phyloP scores from a whole-genome alignment of 2,113 vertebrate species.

The Labeo catla region DNA sequence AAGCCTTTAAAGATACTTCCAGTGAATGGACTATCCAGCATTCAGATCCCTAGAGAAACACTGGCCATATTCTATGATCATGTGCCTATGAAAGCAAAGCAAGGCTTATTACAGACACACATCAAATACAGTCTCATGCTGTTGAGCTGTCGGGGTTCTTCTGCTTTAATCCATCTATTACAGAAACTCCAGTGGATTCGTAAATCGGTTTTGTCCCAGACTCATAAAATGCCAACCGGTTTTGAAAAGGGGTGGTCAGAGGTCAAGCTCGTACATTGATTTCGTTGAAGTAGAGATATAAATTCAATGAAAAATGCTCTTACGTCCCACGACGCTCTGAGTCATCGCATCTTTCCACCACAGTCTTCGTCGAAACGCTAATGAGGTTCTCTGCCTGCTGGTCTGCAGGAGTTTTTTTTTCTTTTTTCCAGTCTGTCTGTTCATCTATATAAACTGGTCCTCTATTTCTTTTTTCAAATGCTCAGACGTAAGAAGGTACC shows the following conservation, averaged over 20 bases:
- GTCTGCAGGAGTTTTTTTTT: not conserved
- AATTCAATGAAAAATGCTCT: not conserved
- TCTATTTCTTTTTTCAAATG: not conserved
- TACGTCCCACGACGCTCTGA: not conserved
- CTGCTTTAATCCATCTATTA: slow-evolving; percentile 16
- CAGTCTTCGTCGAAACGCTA: not conserved
- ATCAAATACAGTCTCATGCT: slow-evolving; percentile 1
- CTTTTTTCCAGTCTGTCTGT: not conserved
- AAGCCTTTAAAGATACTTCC: not conserved
- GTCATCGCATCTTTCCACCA: not conserved
- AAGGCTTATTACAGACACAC: slow-evolving; percentile 20
- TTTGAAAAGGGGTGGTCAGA: not conserved
- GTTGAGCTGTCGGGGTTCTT: not conserved
- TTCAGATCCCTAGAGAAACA: not conserved
- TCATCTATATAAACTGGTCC: not conserved
- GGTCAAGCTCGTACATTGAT: slow-evolving; percentile 1
- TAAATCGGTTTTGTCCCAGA: slow-evolving; percentile 17
- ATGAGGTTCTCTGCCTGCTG: not conserved
- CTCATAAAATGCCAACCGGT: not conserved
- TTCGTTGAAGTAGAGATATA: slow-evolving; percentile 10
- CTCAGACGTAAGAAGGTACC: not conserved
- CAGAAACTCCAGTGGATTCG: slow-evolving; percentile 6
- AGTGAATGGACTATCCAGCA: not conserved
- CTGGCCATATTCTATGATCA: not conserved
- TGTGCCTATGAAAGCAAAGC: not conserved